A percentile compares a stretch with the other conserved stretches of the same genome.
Conservation (phyloP, 1,140 invertebrate genomes). For the Uloborus diversus region DNA sequence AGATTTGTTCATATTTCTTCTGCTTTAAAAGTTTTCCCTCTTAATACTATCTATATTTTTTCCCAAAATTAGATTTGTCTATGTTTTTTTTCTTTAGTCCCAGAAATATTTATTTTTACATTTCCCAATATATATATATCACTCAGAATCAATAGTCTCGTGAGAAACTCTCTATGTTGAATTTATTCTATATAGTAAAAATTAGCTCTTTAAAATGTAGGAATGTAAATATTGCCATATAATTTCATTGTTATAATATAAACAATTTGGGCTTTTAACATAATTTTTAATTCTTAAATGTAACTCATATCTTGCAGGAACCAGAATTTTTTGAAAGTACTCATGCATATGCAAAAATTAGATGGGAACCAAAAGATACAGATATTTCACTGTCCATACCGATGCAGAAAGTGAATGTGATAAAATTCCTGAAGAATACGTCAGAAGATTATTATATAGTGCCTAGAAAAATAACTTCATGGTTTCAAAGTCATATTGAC, state of each 20-base stretch:
- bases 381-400: neutral
- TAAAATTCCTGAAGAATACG: constrained; percentile 24
- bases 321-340: neutral
- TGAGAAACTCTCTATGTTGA: too few species aligned
- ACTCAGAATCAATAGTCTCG: too few species aligned
- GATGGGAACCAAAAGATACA: neutral
- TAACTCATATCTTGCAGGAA: neutral
- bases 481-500: constrained; percentile 28
- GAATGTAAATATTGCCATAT: neutral
- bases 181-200: too few species aligned
- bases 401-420: neutral
- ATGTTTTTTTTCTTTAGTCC: too few species aligned
- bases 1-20: too few species aligned
- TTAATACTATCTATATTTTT: too few species aligned
- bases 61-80: too few species aligned
- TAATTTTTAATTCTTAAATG: neutral
- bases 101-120: too few species aligned
- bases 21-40: too few species aligned
- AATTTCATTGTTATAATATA: neutral
- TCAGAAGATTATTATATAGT: neutral
- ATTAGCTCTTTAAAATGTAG: too few species aligned
- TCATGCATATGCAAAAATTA: neutral
- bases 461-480: neutral
- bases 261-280: neutral
- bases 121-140: too few species aligned